These are phyloP conservation scores for Argya squamiceps DNA, from an alignment of 2,797 vertebrate species.

Conservation along the genomic window DNA sequence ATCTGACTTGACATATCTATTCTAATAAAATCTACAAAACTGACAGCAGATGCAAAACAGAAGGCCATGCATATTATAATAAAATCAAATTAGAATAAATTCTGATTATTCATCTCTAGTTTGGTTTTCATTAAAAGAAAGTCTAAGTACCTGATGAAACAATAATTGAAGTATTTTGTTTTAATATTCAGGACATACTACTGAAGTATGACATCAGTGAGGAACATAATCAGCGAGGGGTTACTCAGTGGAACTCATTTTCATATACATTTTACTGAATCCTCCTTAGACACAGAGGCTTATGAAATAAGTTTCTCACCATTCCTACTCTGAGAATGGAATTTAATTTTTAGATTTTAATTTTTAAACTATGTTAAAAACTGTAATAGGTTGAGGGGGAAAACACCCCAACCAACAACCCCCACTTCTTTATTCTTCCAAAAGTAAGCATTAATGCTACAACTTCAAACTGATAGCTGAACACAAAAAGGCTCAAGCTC, in stretches of 20 bases:
- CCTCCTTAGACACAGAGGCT: not conserved
- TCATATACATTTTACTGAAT: not conserved
- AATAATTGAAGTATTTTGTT: not conserved
- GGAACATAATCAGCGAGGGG: not conserved
- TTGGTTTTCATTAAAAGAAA: constrained; percentile 12
- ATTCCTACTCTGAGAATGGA: not conserved
- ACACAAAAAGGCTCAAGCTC: not conserved
- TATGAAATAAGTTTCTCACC: not conserved
- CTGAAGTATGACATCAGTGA: not conserved
- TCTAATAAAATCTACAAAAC: constrained; percentile 37
- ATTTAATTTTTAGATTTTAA: not conserved
- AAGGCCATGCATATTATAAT: not conserved
- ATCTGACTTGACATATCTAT: not conserved
- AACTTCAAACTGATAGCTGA: not conserved
- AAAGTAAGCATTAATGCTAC: not conserved
- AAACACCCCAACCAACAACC: fast-evolving
- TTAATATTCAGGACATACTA: not conserved
- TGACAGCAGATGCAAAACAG: constrained; percentile 42
- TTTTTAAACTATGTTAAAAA: not conserved
- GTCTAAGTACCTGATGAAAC: not conserved
- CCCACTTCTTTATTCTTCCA: not conserved
- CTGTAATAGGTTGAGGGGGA: not conserved
- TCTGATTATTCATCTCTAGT: not conserved
- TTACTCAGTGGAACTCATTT: not conserved
- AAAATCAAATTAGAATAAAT: constrained; percentile 36